Base-by-base conservation (phyloP, 2,888 invertebrate genomes). In the Phortica okadai region DNA sequence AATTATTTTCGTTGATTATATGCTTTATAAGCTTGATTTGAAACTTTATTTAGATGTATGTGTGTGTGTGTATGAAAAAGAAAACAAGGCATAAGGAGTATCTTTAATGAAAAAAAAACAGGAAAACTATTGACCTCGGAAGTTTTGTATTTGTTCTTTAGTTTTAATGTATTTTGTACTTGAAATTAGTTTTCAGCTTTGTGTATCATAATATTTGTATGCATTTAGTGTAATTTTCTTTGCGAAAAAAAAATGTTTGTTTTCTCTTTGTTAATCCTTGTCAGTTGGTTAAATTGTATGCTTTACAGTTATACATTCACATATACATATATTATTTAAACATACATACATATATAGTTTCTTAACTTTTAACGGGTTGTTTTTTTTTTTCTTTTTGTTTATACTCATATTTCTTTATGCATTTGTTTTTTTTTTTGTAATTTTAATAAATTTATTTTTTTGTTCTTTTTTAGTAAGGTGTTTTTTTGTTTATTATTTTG, bases 191-290 rank as follows among this genome's bases (percentile, higher is more conserved):
- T 62, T 62, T 21, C 50, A 14, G 50, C 50, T 50, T 62, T 62
- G 62, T 62, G 16, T 59, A 45, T 14, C 8, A 50, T 50, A 50
- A 6, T 83, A 82, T 78, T 83, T 79, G 70, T 67, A 64, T 76
- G 67, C 16, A 6, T 21, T 62, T 14, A 50, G 14, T 33, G 33
- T 33, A 14, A 50, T 11, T 33, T 41, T 14, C 10, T 50, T 44
- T 25, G 45, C 69, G 41, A 16, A 44, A 44, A 67, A 67, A 59
- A 67, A 83, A 85, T 86, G 83, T 84, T 84, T 82, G 84, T 81
- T 82, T 80, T 82, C 78, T 75, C 64, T 77, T 80, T 83, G 76
- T 83, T 85, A 85, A 85, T 84, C 85, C 86, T 85, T 85, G 81
- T 84, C 73, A 82, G 83, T 82, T 77, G 77, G 83, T 84, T 25